Percentiles rank a stretch among this genome's conserved stretches.
Conservation (phyloP, 2,888 invertebrate species). For the Troides oblongomaculatus region DNA sequence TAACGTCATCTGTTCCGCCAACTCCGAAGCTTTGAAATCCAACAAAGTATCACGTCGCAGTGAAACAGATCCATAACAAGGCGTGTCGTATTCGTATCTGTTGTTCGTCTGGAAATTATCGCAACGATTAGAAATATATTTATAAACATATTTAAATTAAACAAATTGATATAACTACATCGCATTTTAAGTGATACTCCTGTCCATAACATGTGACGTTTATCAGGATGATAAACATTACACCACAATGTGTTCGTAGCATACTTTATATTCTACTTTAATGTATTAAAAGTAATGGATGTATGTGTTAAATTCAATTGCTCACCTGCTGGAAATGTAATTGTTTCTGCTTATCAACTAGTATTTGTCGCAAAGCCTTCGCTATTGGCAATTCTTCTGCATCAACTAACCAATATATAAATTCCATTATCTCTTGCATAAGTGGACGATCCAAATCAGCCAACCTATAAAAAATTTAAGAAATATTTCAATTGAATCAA, state of each 20-base stretch:
- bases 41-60: slow-evolving; percentile 83
- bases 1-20: slow-evolving; percentile 99
- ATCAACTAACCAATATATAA: slow-evolving; percentile 95
- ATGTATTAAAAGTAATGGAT: no score
- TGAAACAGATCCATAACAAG: slow-evolving; percentile 68
- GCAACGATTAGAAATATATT: background rate
- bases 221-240: no score
- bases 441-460: slow-evolving; percentile 91
- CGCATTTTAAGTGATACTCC: no score
- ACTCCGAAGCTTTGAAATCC: slow-evolving; percentile 95
- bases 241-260: no score
- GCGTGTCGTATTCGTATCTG: slow-evolving; percentile 68
- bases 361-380: slow-evolving; percentile 92
- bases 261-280: no score
- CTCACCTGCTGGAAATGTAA: slow-evolving; percentile 74
- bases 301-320: background rate
- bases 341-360: slow-evolving; percentile 90
- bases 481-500: background rate
- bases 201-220: no score
- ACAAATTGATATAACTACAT: no score
- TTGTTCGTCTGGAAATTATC: slow-evolving; percentile 54
- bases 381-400: slow-evolving; percentile 96
- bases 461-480: slow-evolving; percentile 75
- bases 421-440: slow-evolving; percentile 92
- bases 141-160: no score